Percentiles rank a stretch among this genome's conserved stretches.
Evolutionary conservation across 92 coral and sea anemone species (phyloP).

Genomic region (Paramuricea clavata): DNA sequence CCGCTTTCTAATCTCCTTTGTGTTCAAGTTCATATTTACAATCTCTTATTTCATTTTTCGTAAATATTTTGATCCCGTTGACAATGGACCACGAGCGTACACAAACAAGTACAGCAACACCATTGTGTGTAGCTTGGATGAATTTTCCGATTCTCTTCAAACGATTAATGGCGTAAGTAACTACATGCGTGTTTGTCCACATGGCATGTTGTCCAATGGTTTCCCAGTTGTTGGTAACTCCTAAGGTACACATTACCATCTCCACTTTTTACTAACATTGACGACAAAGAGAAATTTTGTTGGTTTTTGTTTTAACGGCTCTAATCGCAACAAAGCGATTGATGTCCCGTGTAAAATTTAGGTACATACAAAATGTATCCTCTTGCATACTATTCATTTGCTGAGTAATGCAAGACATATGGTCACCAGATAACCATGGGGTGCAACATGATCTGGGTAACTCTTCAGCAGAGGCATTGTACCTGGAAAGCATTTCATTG

Average conservation of each 20-base stretch:
- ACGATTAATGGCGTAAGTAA: slow-evolving; percentile 16
- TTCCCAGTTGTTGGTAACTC: slow-evolving; percentile 20
- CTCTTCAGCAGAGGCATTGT: slow-evolving; percentile 18
- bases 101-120: neutral
- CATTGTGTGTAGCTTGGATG: neutral
- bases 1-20: too few species aligned
- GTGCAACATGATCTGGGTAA: slow-evolving; percentile 38
- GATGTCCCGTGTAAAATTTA: slow-evolving; percentile 9
- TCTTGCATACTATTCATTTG: slow-evolving; percentile 32
- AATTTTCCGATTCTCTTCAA: slow-evolving; percentile 2
- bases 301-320: slow-evolving; percentile 11
- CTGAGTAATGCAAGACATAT: slow-evolving; percentile 35
- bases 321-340: neutral
- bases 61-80: neutral
- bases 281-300: slow-evolving; percentile 10
- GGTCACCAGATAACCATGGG: slow-evolving; percentile 51
- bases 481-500: slow-evolving; percentile 8
- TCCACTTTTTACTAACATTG: slow-evolving; percentile 7
- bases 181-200: neutral
- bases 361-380: slow-evolving; percentile 26
- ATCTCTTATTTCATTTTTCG: too few species aligned
- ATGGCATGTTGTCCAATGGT: slow-evolving; percentile 37
- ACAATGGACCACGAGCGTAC: neutral
- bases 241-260: slow-evolving; percentile 40
- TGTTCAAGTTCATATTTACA: too few species aligned